Evolutionary conservation across 2,888 invertebrate genomes (phyloP), one percentile per base, ranked within the genome.

Genomic region (Scaptomyza flava): DNA sequence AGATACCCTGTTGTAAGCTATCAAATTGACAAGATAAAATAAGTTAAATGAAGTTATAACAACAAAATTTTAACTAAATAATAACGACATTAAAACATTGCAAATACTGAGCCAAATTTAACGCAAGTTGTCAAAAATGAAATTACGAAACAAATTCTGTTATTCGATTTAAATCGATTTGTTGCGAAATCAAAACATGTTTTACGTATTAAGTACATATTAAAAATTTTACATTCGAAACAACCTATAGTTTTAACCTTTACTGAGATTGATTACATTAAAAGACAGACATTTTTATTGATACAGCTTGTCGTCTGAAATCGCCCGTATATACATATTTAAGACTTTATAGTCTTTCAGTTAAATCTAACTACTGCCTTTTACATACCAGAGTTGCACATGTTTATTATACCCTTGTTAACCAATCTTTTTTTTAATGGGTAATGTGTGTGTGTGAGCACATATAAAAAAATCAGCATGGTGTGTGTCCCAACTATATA

Each of bases 381-480:
- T 41, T 4, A 41, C 41, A 17, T 8, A 9, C 3, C 12, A 36
- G 3, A 7, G 6, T 20, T 20, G 43, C 11, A 23, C 43, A 45
- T 12, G 23, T 45, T 51, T 38, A 51, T 36, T 14, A 38, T 14
- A 38, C 14, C 27, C 38, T 12, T 27, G 14, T 27, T 3, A 38
- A 11, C 0, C 14, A 27, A 27, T 41, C 14, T 17, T 12, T 14
- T 6, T 30, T 27, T 11, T 14, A 51, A 27, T 51, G 38, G 38
- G 27, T 17, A 14, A 27, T 27, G 27, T 27, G 27, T 27, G 27
- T 27, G 27, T 6, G 36, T 14, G 34, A 27, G 14, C 9, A 1
- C 2, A 7, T 14, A 14, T 14, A 23, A 30, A 47, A 41, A 65
- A 63, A 54, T 17, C 75, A 70, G 68, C 77, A 64, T 79, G 71